Evolutionary conservation across 2,888 invertebrate genomes (phyloP).

Genomic region (Saturnia japonica): DNA sequence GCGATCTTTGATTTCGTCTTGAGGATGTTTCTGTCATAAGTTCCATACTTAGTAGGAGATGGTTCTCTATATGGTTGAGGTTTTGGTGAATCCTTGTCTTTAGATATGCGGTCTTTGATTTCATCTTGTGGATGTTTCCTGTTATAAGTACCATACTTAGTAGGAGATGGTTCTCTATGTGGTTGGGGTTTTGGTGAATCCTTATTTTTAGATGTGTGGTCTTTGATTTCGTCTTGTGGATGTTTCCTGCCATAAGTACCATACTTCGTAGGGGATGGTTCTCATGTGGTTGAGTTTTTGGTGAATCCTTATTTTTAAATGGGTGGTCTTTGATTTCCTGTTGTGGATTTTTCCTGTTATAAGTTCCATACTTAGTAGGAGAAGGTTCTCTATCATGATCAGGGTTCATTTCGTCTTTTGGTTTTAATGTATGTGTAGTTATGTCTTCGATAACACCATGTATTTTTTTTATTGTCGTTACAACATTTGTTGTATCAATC

Average conservation of each 20-base stretch:
- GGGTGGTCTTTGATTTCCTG: conserved; percentile 24
- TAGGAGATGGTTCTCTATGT: conserved; percentile 19
- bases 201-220: conserved; percentile 16
- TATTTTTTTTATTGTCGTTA: conserved; percentile 2
- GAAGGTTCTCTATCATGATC: conserved; percentile 26
- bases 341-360: conserved; percentile 32
- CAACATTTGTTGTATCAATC: conserved; percentile 1
- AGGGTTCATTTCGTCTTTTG: conserved; percentile 15
- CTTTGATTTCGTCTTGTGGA: conserved; percentile 16
- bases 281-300: conserved; percentile 24
- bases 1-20: conserved; percentile 14
- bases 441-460: not conserved
- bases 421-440: conserved; percentile 3
- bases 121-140: conserved; percentile 17
- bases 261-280: conserved; percentile 44
- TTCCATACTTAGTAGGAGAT: conserved; percentile 50
- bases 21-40: conserved; percentile 5
- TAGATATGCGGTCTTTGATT: conserved; percentile 18
- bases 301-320: conserved; percentile 23
- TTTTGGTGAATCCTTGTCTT: too few relatives aligned
- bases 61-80: conserved; percentile 37
- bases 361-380: conserved; percentile 32
- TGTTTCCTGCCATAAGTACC: conserved; percentile 47
- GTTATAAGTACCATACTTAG: conserved; percentile 18
- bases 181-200: conserved; percentile 16